phyloP scores from a whole-genome alignment of 2,888 invertebrate species.

The Cynaeus angustus region DNA sequence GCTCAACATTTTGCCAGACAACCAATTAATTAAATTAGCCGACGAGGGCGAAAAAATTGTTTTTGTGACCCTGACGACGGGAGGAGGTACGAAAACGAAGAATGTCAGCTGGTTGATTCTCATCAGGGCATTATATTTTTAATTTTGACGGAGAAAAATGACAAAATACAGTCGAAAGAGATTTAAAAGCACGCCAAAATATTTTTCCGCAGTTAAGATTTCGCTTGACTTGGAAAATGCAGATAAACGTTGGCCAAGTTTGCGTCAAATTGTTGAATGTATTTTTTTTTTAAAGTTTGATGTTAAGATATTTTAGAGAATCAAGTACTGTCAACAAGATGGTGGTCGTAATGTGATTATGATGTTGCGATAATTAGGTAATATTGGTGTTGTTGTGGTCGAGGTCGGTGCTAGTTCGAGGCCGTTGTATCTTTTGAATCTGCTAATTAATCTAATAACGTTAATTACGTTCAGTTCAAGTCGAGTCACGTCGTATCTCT shows the following conservation, averaged over 20 bases:
- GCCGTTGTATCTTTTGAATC: conserved; percentile 35
- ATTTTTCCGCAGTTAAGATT: too few species aligned
- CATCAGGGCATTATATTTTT: not conserved
- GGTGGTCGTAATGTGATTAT: too few species aligned
- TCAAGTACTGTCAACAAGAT: too few species aligned
- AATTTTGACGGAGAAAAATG: conserved; percentile 10
- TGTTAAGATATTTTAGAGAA: too few species aligned
- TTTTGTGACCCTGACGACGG: conserved; percentile 17
- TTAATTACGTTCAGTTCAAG: conserved; percentile 52
- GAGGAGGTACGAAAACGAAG: conserved; percentile 8
- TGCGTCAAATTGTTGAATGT: too few species aligned
- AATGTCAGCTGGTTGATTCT: conserved; percentile 8
- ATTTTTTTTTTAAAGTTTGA: too few species aligned
- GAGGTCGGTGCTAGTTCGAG: conserved; percentile 15
- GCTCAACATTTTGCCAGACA: conserved; percentile 25
- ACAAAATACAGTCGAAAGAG: not conserved
- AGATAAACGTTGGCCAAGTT: too few species aligned
- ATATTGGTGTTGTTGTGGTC: not conserved
- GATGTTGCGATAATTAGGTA: not conserved
- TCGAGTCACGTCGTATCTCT: conserved; percentile 51
- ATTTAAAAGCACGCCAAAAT: not conserved
- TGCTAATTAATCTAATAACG: conserved; percentile 54
- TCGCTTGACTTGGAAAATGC: too few species aligned
- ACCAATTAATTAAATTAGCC: conserved; percentile 41
- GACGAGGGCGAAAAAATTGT: conserved; percentile 36